Base-by-base conservation (phyloP, 2,797 vertebrate genomes). In the Cheirogaleus major region DNA sequence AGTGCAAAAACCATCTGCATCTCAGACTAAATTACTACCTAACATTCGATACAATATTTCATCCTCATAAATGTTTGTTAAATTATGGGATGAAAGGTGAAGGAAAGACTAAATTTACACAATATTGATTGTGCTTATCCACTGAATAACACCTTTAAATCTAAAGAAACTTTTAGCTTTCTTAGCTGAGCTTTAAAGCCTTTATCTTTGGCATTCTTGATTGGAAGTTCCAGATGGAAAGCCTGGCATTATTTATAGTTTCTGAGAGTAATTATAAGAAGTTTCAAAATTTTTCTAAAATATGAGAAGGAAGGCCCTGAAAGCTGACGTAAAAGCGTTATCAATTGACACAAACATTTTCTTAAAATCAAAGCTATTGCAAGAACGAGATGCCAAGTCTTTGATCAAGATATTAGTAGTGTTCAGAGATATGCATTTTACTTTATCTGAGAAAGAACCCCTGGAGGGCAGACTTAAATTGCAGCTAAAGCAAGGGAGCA, bases 41-140 rank as follows among this genome's bases (percentile, higher is more conserved):
- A 96, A 91, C 10, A 69, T 43, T 79, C 89, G 38, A 93, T 94
- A 32, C 11, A 92, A 48, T 38, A 69, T 89, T 95, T 91, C 65
- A 88, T 82, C 30, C 35, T 89, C 48, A 41, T 86, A 87, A 97
- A 80, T 63, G 11, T 14, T 25, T 61, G 4, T 61, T 89, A 91
- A 93, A 78, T 80, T 90, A 73, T 61, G 27, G 1, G 55, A 84
- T 55, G 5, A 32, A 73, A 86, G 72, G 32, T 76, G 48, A 80
- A 76, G 45, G 43, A 90, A 95, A 84, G 70, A 43, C 15, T 84
- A 63, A 61, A 90, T 92, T 91, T 95, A 22, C 27, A 73, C 43
- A 50, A 23, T 70, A 93, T 85, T 92, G 83, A 95, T 63, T 82
- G 13, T 95, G 25, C 55, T 88, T 35, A 48, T 75, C 63, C 41